Base-by-base conservation (phyloP, 2,888 invertebrate species). In the Strigamia maritima region DNA sequence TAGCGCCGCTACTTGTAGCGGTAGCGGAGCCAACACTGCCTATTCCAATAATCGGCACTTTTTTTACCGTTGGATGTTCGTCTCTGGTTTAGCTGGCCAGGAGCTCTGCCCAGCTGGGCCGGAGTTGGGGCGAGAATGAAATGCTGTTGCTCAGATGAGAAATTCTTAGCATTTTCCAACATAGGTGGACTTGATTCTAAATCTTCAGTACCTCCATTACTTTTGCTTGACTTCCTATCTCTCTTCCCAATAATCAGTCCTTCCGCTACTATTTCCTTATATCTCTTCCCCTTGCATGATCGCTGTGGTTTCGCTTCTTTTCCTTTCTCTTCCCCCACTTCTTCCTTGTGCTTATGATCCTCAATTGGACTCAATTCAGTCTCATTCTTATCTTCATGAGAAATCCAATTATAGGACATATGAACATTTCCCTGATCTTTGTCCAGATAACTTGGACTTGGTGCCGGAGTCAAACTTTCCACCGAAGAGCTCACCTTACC, bases 101-200 rank as follows among this genome's bases (percentile, higher is more conserved):
- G 95, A 49, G 95, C 95, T 82, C 92, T 90, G 76, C 97, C 97
- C 80, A 96, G 89, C 86, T 97, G 97, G 35, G 97, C 97, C 2
- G 97, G 97, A 0, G 97, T 97, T 0, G 97, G 97, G 70, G 95
- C 96, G 82, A 97, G 88, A 79, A 95, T 92, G 87, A 94, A 93
- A 88, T 38, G 26, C 35, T 24, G 16, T 79, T 60, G 38, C 77
- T 80, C 26, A 79, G 80, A 81, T 82, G 54, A 80, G 19, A 1
- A 28, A 49, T 49, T 19, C 19, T 49, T 49, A 22, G 60, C 60
- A 22, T 24, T 49, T 12, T 49, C 49, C 19, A 19, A 49, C 14
- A 14, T 7, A 35, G 38, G 76, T 14, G 38, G 38, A 76, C 76
- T 31, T 80, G 16, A 22, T 28, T 76, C 22, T 14, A 16, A 16